A percentile compares a stretch with the other conserved stretches of the same genome.
phyloP scores from a whole-genome alignment of 1,140 invertebrate species.

The Euwallacea similis region DNA sequence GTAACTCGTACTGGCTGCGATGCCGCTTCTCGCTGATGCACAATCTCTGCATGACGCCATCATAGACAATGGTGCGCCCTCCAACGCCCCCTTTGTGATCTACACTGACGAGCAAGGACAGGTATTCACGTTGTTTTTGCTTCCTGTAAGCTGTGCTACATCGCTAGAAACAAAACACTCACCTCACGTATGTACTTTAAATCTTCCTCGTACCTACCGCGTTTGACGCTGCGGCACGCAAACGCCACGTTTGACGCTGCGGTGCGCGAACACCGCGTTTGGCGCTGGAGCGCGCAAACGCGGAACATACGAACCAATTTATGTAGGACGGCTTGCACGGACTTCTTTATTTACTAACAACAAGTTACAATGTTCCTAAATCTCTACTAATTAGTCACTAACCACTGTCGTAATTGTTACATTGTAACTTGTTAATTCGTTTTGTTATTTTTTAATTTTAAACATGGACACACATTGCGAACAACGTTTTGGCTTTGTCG shows the following conservation, averaged over 20 bases:
- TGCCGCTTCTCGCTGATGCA: slow-evolving; percentile 54
- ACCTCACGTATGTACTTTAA: slow-evolving; percentile 2
- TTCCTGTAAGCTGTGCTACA: slow-evolving; percentile 52
- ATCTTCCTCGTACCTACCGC: neutral
- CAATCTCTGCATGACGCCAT: slow-evolving; percentile 53
- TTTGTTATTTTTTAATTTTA: slow-evolving; percentile 4
- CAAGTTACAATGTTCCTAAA: slow-evolving; percentile 45
- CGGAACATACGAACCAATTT: too few relatives aligned
- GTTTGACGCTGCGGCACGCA: neutral
- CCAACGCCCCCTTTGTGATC: slow-evolving; percentile 89
- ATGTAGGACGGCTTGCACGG: slow-evolving; percentile 46
- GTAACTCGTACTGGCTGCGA: slow-evolving; percentile 54
- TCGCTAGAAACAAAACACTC: slow-evolving; percentile 28
- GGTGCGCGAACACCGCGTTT: neutral
- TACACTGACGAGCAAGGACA: slow-evolving; percentile 94
- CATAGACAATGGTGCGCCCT: slow-evolving; percentile 59
- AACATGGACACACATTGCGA: neutral
- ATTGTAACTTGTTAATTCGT: slow-evolving; percentile 7
- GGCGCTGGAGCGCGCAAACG: neutral
- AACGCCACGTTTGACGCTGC: neutral
- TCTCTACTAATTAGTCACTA: neutral
- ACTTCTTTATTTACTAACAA: slow-evolving; percentile 23
- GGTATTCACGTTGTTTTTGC: slow-evolving; percentile 66
- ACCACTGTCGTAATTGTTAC: neutral
- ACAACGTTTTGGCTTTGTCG: neutral